These are phyloP conservation scores for Hetaerina titia DNA, from an alignment of 2,888 invertebrate genomes.

Conservation along the genomic window DNA sequence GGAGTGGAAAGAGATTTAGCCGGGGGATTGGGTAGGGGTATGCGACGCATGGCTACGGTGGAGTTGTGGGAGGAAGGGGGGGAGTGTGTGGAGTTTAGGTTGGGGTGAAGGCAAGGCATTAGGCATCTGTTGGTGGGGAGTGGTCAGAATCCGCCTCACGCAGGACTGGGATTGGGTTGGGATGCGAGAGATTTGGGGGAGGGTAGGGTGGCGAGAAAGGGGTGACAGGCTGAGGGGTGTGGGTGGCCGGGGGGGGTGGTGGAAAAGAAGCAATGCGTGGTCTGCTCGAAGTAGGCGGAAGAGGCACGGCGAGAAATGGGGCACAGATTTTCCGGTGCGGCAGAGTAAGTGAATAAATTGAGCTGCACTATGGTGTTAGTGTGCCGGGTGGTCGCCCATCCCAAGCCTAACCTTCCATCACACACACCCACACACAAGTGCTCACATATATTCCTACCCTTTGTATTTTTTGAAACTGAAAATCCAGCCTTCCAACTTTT, in stretches of 20 bases:
- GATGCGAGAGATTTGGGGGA: neutral
- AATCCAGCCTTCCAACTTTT: no score
- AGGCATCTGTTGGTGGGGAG: neutral
- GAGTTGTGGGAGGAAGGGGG: no score
- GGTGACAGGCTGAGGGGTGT: neutral
- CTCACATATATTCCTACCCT: no score
- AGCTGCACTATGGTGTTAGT: neutral
- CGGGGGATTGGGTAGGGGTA: neutral
- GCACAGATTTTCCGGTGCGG: slow-evolving; percentile 37
- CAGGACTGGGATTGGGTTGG: no score
- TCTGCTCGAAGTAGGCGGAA: neutral
- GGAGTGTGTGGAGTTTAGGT: no score
- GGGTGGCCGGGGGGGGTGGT: neutral
- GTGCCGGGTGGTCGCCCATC: neutral
- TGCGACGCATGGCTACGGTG: no score
- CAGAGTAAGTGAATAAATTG: slow-evolving; percentile 34
- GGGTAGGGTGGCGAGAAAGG: neutral
- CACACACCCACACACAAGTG: neutral
- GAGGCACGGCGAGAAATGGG: slow-evolving; percentile 14
- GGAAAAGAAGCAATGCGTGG: neutral
- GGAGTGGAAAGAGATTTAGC: neutral
- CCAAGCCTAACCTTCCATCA: neutral
- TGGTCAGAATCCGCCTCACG: no score
- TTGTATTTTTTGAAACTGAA: no score
- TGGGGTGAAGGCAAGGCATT: no score